These are phyloP conservation scores for Listronotus oregonensis DNA, from an alignment of 1,140 invertebrate species.

Conservation along the genomic window DNA sequence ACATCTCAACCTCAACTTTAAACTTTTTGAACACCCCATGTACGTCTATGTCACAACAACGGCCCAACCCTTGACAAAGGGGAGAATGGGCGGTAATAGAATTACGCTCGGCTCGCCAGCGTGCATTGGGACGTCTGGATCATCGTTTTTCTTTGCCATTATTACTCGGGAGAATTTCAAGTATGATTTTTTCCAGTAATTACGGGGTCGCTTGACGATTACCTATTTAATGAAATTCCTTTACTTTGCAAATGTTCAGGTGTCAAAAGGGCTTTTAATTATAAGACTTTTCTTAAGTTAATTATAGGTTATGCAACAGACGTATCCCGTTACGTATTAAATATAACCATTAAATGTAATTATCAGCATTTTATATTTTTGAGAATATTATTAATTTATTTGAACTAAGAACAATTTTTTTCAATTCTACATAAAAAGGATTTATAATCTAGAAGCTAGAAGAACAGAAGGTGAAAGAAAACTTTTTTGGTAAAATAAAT, in stretches of 20 bases:
- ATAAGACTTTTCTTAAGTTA: background rate
- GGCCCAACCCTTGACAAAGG: background rate
- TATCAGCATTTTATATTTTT: too few relatives aligned
- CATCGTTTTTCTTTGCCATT: conserved; percentile 8
- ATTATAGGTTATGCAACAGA: background rate
- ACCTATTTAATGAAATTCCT: conserved; percentile 17
- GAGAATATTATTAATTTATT: too few relatives aligned
- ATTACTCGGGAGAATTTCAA: conserved; percentile 11
- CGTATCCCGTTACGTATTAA: background rate
- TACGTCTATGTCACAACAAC: background rate
- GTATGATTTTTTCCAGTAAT: conserved; percentile 16
- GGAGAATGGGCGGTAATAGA: background rate
- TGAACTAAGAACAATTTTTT: too few relatives aligned
- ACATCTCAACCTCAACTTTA: background rate
- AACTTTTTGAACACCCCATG: background rate
- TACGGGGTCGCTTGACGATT: conserved; percentile 6
- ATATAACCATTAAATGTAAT: background rate
- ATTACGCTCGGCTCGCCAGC: background rate
- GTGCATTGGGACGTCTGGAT: conserved; percentile 1
- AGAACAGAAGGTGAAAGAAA: too few relatives aligned
- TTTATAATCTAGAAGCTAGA: too few relatives aligned
- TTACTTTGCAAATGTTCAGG: too few relatives aligned
- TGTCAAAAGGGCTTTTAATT: too few relatives aligned
- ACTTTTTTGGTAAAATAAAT: too few relatives aligned
- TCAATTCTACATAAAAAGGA: too few relatives aligned